Evolutionary conservation across 2,888 invertebrate genomes (phyloP).

Genomic region (Graphium colonna): DNA sequence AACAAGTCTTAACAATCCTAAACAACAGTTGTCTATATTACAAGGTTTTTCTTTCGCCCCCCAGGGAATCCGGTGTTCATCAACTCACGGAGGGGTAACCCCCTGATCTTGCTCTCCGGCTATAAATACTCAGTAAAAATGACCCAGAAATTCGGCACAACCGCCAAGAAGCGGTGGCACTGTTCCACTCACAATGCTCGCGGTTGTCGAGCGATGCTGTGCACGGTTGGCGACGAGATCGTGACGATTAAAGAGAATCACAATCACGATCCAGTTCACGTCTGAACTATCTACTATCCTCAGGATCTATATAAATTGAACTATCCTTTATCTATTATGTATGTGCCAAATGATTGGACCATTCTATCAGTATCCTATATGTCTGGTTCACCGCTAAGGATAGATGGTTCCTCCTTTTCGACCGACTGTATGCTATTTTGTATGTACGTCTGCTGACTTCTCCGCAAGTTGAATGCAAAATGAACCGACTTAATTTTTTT

Average conservation of each 20-base stretch:
- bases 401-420: too few species aligned
- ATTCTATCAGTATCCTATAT: too few species aligned
- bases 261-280: slow-evolving; percentile 8
- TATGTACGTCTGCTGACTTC: too few species aligned
- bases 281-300: not conserved
- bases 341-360: too few species aligned
- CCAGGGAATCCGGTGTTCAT: slow-evolving; percentile 27
- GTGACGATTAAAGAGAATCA: not conserved
- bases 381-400: too few species aligned
- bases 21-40: too few species aligned
- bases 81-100: slow-evolving; percentile 31
- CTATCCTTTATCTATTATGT: too few species aligned
- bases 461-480: too few species aligned
- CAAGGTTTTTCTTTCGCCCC: not conserved
- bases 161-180: slow-evolving; percentile 30
- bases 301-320: too few species aligned
- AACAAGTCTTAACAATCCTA: too few species aligned
- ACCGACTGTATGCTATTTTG: too few species aligned
- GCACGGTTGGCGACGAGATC: slow-evolving; percentile 9
- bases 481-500: too few species aligned
- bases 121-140: slow-evolving; percentile 33
- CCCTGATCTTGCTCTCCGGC: slow-evolving; percentile 29
- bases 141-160: slow-evolving; percentile 5
- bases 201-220: slow-evolving; percentile 23
- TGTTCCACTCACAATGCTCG: slow-evolving; percentile 34